Conservation (phyloP, 2,888 invertebrate species). For the Chromoteleia sp. region DNA sequence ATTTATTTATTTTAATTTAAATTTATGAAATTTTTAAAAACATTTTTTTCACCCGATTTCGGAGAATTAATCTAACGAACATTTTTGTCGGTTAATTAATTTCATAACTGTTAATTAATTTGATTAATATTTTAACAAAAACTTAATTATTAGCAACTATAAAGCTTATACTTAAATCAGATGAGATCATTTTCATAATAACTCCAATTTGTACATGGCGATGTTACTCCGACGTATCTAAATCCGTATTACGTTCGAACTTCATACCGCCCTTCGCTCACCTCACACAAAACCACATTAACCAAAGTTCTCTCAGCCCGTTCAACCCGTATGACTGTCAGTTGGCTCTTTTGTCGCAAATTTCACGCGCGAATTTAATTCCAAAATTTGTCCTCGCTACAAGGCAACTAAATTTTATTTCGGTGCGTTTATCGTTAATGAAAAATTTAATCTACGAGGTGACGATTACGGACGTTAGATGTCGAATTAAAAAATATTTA, state of each 20-base stretch:
- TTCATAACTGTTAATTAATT: no score
- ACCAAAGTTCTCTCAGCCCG: slow-evolving; percentile 18
- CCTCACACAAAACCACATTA: slow-evolving; percentile 19
- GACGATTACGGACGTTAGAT: neutral
- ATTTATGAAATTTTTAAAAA: no score
- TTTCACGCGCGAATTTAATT: slow-evolving; percentile 30
- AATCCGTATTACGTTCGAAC: slow-evolving; percentile 26
- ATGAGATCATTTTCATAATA: slow-evolving; percentile 21
- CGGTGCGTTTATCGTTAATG: slow-evolving; percentile 5
- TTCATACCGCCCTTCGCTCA: neutral
- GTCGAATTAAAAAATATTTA: no score
- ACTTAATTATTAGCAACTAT: no score
- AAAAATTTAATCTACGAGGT: neutral
- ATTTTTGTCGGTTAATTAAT: no score
- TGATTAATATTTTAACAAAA: no score
- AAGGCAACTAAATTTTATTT: neutral
- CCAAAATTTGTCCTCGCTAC: slow-evolving; percentile 19
- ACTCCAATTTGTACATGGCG: slow-evolving; percentile 9
- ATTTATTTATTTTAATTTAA: no score
- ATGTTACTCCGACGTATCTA: slow-evolving; percentile 18
- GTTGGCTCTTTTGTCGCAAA: slow-evolving; percentile 24
- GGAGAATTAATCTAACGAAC: no score
- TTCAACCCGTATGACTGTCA: slow-evolving; percentile 25
- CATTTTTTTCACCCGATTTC: no score
- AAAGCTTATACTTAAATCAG: no score